phyloP scores from a whole-genome alignment of 1,140 invertebrate species.

The Melanaphis sacchari region DNA sequence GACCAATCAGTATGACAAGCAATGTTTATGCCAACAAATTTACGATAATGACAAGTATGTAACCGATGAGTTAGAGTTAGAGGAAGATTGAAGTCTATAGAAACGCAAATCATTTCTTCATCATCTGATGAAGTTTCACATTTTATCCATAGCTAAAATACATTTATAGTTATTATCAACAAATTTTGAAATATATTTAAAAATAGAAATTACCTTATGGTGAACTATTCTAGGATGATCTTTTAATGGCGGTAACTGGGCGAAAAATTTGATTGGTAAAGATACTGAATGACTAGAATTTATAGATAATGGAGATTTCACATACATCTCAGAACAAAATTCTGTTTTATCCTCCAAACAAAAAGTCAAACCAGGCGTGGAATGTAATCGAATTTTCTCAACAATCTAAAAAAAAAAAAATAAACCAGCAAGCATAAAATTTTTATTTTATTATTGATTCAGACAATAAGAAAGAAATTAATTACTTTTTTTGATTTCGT shows the following conservation, averaged over 20 bases:
- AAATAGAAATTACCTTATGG: constrained; percentile 28
- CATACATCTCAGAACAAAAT: constrained; percentile 35
- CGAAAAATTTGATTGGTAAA: constrained; percentile 42
- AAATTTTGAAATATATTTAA: neutral
- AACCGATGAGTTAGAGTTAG: constrained; percentile 20
- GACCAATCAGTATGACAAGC: constrained; percentile 32
- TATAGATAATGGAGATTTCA: neutral
- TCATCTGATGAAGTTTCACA: constrained; percentile 31
- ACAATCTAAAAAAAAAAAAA: constrained; percentile 12
- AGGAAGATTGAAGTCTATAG: constrained; percentile 50
- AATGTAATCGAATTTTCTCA: constrained; percentile 42
- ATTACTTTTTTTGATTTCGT: constrained; percentile 48
- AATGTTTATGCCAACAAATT: constrained; percentile 34
- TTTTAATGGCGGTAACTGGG: constrained; percentile 31
- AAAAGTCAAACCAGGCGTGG: constrained; percentile 38
- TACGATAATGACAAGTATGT: constrained; percentile 53
- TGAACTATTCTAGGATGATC: constrained; percentile 18
- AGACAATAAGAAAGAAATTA: neutral
- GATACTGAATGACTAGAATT: constrained; percentile 32
- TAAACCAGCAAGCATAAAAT: neutral
- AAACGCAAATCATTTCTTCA: constrained; percentile 44
- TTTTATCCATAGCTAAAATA: constrained; percentile 49
- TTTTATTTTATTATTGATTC: neutral
- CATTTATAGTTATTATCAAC: neutral
- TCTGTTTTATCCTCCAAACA: constrained; percentile 40